Conservation (phyloP, 1,140 invertebrate genomes). For the Pristionchus pacificus region DNA sequence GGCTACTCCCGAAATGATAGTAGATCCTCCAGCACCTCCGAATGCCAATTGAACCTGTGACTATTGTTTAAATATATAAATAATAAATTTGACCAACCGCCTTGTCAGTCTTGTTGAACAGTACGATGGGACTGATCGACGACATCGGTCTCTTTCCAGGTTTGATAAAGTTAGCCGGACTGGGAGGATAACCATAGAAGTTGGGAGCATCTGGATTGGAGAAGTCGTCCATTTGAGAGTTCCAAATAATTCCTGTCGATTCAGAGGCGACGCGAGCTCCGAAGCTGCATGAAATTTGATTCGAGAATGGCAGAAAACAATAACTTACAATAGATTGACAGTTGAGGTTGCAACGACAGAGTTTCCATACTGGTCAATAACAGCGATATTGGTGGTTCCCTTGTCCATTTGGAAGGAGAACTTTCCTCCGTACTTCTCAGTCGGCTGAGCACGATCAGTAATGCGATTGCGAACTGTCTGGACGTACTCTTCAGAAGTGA, state of each 20-base stretch:
- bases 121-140: constrained; percentile 80
- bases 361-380: constrained; percentile 78
- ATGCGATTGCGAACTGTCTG: constrained; percentile 17
- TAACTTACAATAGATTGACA: constrained; percentile 74
- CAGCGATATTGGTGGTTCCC: constrained; percentile 81
- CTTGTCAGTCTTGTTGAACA: constrained; percentile 68
- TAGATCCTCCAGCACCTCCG: constrained; percentile 81
- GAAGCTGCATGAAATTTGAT: constrained; percentile 58
- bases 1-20: constrained; percentile 76
- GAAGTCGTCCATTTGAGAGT: constrained; percentile 91
- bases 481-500: constrained; percentile 22
- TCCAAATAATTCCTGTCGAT: constrained; percentile 81
- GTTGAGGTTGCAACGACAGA: constrained; percentile 86
- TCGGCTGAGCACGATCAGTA: constrained; percentile 24
- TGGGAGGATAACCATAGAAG: constrained; percentile 70
- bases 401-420: constrained; percentile 21
- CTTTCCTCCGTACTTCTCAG: constrained; percentile 21
- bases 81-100: constrained; percentile 61
- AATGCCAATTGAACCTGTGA: constrained; percentile 65
- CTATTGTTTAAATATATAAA: background rate
- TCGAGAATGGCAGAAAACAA: too few relatives aligned
- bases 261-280: constrained; percentile 70
- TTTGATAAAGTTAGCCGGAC: constrained; percentile 71
- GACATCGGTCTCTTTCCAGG: constrained; percentile 78
- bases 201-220: constrained; percentile 72